Evolutionary conservation across 35 echinoderm and acorn worm genomes (phyloP).

Genomic region (Lytechinus variegatus): DNA sequence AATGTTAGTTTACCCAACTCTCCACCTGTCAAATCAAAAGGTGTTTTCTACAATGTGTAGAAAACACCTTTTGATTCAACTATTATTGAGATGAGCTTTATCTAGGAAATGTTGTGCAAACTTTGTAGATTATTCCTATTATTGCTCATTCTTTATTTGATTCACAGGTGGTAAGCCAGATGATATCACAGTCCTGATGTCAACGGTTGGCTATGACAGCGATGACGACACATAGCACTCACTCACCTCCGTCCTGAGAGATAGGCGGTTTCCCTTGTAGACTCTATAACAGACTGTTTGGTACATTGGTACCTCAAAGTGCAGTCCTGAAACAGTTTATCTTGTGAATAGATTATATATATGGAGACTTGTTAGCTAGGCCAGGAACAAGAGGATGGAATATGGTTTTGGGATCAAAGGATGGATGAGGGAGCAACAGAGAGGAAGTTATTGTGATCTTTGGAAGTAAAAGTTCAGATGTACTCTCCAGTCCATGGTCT

Average conservation of each 20-base stretch:
- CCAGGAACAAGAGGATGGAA: background rate
- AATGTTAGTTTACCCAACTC: no score
- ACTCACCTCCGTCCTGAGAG: background rate
- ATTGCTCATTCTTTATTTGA: constrained; percentile 19
- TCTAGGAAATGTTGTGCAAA: background rate
- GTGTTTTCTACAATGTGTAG: no score
- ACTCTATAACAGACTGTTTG: background rate
- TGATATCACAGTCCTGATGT: constrained; percentile 94
- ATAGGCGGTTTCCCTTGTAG: background rate
- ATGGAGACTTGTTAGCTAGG: background rate
- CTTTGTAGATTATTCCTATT: background rate
- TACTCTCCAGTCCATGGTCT: background rate
- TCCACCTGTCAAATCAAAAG: no score
- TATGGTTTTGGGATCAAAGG: background rate
- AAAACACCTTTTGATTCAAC: no score
- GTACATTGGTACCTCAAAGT: background rate
- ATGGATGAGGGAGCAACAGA: background rate
- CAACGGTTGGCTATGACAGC: constrained; percentile 77
- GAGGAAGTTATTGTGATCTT: background rate
- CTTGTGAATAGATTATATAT: constrained; percentile 7
- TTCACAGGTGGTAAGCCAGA: constrained; percentile 94
- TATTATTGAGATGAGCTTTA: no score
- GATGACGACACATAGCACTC: constrained; percentile 69
- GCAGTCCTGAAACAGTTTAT: background rate
- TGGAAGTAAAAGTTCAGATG: background rate